Evolutionary conservation across 2,888 invertebrate species (phyloP).

Genomic region (Vandiemenella viatica): DNA sequence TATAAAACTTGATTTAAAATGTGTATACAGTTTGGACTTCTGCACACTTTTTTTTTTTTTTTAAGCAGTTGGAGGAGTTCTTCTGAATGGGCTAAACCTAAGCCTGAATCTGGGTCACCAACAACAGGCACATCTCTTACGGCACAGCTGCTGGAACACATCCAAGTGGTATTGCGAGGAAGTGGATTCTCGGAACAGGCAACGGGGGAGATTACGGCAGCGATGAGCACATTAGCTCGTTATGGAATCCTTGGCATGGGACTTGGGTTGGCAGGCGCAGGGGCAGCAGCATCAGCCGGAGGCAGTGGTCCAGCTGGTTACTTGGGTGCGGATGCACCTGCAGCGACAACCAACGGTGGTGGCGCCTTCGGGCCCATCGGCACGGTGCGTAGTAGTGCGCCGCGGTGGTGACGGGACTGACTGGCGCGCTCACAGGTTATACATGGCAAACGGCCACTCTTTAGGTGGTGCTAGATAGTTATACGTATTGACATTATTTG

Average conservation of each 20-base stretch:
- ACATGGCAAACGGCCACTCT: too few relatives aligned
- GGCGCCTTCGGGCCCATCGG: constrained; percentile 78
- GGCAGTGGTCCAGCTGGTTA: constrained; percentile 23
- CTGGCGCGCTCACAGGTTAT: too few relatives aligned
- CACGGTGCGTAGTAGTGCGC: too few relatives aligned
- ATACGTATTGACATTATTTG: too few relatives aligned
- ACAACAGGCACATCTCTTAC: constrained; percentile 58
- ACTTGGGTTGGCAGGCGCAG: constrained; percentile 34
- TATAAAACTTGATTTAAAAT: too few relatives aligned
- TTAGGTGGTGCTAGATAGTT: too few relatives aligned
- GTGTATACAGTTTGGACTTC: too few relatives aligned
- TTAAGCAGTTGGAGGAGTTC: constrained; percentile 31
- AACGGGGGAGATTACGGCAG: constrained; percentile 74
- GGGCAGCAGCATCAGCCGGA: constrained; percentile 5
- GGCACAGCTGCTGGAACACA: constrained; percentile 72
- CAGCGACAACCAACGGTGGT: constrained; percentile 18
- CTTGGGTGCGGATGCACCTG: constrained; percentile 29
- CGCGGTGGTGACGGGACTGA: too few relatives aligned
- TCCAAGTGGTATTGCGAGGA: constrained; percentile 75
- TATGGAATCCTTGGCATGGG: constrained; percentile 61
- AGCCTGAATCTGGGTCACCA: constrained; percentile 48
- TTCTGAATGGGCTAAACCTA: constrained; percentile 63
- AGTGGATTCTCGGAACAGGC: constrained; percentile 84
- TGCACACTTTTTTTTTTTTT: background rate
- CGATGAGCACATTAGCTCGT: constrained; percentile 82